Conservation (phyloP, 1,140 invertebrate genomes). For the Triops cancriformis region DNA sequence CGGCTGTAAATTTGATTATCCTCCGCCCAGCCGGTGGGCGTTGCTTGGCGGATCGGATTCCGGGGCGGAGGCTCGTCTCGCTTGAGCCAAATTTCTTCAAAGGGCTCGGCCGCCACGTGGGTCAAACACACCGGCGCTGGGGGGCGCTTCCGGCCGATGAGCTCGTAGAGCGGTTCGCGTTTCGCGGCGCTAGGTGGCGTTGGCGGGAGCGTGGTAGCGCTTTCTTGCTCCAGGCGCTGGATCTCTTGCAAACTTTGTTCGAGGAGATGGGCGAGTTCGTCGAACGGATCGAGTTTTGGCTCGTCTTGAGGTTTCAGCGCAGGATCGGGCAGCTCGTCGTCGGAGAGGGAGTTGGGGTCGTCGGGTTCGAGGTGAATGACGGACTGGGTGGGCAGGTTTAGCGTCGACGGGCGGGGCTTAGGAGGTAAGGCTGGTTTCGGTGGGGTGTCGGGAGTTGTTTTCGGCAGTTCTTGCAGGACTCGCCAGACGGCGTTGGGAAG, state of each 20-base stretch:
- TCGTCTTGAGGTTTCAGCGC: not conserved
- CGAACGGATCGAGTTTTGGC: not conserved
- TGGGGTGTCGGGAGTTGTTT: not conserved
- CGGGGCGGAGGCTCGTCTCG: not conserved
- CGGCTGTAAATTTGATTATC: constrained; percentile 24
- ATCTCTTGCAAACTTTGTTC: constrained; percentile 25
- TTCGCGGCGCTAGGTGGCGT: not conserved
- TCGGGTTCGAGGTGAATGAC: constrained; percentile 25
- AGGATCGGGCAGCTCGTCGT: constrained; percentile 20
- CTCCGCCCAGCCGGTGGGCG: not conserved
- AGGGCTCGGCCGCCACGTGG: not conserved
- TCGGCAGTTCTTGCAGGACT: not conserved
- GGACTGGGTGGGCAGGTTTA: not conserved
- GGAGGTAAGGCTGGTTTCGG: not conserved
- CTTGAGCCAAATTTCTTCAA: not conserved
- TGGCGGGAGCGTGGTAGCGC: not conserved
- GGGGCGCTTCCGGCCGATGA: constrained; percentile 22
- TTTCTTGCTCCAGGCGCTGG: constrained; percentile 19
- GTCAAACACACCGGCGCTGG: not conserved
- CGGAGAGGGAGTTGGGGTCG: constrained; percentile 25
- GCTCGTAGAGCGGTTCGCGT: constrained; percentile 25
- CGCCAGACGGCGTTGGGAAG: constrained; percentile 8
- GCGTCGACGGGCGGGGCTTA: not conserved
- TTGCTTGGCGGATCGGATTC: not conserved
- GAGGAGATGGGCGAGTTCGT: constrained; percentile 14